A percentile compares a stretch with the other conserved stretches of the same genome.
Conservation (phyloP, 2,113 vertebrate genomes). For the Clarias gariepinus region DNA sequence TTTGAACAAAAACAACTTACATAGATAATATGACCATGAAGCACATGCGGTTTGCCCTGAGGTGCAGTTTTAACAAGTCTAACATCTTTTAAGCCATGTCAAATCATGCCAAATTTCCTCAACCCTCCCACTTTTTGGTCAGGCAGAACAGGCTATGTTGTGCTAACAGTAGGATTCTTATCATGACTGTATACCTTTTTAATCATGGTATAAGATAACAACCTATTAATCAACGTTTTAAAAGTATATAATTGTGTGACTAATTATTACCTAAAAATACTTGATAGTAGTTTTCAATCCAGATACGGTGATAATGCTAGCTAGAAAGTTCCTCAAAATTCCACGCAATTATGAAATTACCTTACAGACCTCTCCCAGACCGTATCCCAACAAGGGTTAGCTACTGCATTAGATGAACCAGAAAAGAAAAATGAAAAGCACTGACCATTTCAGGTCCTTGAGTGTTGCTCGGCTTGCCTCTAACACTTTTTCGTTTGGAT, state of each 20-base stretch:
- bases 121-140: background rate
- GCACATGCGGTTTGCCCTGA: background rate
- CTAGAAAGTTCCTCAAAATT: background rate
- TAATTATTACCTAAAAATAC: too few relatives aligned
- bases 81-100: background rate
- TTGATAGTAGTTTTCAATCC: background rate
- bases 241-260: too few relatives aligned
- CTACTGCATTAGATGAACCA: background rate
- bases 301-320: background rate
- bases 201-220: background rate
- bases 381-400: background rate
- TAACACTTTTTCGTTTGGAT: constrained; percentile 58
- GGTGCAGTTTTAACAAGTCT: background rate
- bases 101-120: background rate
- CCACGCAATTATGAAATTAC: background rate
- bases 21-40: background rate
- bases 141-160: background rate
- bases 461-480: constrained; percentile 42
- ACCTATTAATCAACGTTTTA: background rate
- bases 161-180: background rate
- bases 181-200: background rate
- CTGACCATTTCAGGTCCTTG: constrained; percentile 67
- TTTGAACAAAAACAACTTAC: background rate
- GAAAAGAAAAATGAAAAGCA: background rate
- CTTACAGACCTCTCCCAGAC: background rate